phyloP scores from a whole-genome alignment of 2,113 vertebrate genomes.

The Lycaon pictus region DNA sequence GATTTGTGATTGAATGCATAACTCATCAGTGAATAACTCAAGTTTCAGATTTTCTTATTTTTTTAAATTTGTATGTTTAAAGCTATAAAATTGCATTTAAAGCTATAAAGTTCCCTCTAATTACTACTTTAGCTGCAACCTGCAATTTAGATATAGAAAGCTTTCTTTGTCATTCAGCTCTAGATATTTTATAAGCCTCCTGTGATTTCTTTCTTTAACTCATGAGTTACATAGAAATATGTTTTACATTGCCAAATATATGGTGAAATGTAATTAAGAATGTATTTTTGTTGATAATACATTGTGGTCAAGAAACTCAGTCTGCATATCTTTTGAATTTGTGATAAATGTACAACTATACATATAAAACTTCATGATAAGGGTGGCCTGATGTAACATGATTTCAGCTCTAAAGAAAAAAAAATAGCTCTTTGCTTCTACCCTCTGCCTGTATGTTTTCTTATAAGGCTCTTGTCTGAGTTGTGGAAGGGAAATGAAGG shows the following conservation, averaged over 20 bases:
- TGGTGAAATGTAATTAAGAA: neutral
- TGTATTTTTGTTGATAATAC: neutral
- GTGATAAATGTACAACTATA: neutral
- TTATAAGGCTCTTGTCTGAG: neutral
- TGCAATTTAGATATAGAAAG: neutral
- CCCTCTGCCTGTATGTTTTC: neutral
- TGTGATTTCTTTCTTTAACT: conserved; percentile 5
- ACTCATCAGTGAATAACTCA: neutral
- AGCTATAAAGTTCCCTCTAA: neutral
- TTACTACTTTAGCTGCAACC: neutral
- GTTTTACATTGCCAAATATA: neutral
- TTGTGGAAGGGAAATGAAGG: neutral
- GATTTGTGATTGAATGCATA: neutral
- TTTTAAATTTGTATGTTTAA: neutral
- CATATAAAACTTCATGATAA: neutral
- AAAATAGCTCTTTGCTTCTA: neutral
- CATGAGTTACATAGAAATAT: neutral
- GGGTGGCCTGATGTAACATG: neutral
- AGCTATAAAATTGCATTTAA: neutral
- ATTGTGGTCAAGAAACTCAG: neutral
- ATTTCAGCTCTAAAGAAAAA: neutral
- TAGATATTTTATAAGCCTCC: neutral
- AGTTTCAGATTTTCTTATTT: neutral
- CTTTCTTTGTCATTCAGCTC: neutral
- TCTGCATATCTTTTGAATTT: neutral